Percentiles rank a stretch among this genome's conserved stretches.
Evolutionary conservation across 2,888 invertebrate genomes (phyloP).

Genomic region (Poecilobothrus nobilitatus): DNA sequence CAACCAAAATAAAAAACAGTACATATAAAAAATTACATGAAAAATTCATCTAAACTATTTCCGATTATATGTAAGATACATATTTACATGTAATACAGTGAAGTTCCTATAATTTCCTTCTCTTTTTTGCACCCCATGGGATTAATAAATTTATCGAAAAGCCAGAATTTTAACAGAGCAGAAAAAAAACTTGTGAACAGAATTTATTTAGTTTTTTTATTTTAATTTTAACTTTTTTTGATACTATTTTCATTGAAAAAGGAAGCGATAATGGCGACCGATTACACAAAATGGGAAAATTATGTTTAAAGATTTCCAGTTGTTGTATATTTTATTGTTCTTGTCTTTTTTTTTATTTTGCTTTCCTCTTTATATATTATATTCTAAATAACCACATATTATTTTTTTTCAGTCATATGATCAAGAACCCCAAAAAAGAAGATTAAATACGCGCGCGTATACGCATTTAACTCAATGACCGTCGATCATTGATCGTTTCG

Average conservation of each 20-base stretch:
- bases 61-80: too few relatives aligned
- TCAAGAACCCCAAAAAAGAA: neutral
- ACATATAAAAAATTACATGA: too few relatives aligned
- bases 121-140: neutral
- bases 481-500: neutral
- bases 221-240: neutral
- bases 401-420: neutral
- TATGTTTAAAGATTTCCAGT: slow-evolving; percentile 17
- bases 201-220: neutral
- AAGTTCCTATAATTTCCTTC: neutral
- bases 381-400: neutral
- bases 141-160: neutral
- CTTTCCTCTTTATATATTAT: neutral
- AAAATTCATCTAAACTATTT: too few relatives aligned
- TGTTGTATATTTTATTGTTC: neutral
- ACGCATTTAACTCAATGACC: neutral
- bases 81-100: too few relatives aligned
- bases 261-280: slow-evolving; percentile 23
- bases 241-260: slow-evolving; percentile 9
- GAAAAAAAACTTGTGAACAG: neutral
- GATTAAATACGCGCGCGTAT: slow-evolving; percentile 3
- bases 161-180: neutral
- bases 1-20: too few relatives aligned
- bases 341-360: neutral
- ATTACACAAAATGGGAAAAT: slow-evolving; percentile 25